These are phyloP conservation scores for Neodiprion pinetum DNA, from an alignment of 1,140 invertebrate genomes.

Conservation along the genomic window DNA sequence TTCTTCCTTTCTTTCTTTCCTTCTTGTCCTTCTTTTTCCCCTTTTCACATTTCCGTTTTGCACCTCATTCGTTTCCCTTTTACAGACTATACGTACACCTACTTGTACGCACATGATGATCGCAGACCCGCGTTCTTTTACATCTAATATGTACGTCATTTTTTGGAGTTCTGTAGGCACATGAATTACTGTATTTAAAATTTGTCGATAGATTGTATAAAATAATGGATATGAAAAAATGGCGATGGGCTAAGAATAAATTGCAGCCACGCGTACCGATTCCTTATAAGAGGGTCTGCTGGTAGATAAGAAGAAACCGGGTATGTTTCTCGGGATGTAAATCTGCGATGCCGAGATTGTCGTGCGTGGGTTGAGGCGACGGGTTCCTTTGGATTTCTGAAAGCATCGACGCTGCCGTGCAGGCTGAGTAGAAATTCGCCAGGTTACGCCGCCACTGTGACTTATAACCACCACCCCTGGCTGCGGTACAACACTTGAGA, in stretches of 20 bases:
- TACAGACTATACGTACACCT: no score
- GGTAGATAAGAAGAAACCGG: neutral
- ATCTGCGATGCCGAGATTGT: neutral
- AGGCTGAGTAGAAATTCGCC: neutral
- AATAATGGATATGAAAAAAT: no score
- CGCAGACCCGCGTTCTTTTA: no score
- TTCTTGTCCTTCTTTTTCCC: neutral
- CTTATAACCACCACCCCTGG: conserved; percentile 30
- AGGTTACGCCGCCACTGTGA: conserved; percentile 37
- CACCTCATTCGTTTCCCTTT: no score
- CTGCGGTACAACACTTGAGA: conserved; percentile 9
- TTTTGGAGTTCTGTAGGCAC: no score
- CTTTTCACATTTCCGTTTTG: no score
- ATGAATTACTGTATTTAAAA: no score
- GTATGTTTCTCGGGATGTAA: neutral
- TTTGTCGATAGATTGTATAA: no score
- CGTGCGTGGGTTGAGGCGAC: neutral
- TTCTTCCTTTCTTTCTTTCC: neutral
- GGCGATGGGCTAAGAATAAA: no score
- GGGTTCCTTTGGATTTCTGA: neutral
- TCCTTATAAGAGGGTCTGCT: neutral
- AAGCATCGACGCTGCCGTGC: neutral
- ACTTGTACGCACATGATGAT: no score
- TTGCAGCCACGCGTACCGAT: neutral
- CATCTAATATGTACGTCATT: no score